Conservation (phyloP, 2,797 vertebrate species). For the Rhinatrema bivittatum region DNA sequence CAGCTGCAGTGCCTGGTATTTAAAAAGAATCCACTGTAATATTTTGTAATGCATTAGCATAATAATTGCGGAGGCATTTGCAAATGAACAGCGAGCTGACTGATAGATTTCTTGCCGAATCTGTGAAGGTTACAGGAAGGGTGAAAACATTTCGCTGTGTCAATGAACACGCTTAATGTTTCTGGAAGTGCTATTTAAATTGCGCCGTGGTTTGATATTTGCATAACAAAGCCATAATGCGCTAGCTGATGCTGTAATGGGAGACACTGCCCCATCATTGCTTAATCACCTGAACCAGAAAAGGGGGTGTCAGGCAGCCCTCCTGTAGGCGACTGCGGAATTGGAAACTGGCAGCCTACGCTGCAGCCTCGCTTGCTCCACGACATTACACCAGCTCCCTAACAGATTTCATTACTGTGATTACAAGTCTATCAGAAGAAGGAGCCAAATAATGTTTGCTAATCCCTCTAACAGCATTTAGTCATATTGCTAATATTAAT, state of each 20-base stretch:
- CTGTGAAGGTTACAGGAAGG: conserved; percentile 68
- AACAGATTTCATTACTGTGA: no score
- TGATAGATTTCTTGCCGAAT: conserved; percentile 73
- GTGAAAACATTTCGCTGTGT: conserved; percentile 74
- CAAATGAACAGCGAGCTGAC: conserved; percentile 77
- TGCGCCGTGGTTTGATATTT: conserved; percentile 49
- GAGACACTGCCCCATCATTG: conserved; percentile 25
- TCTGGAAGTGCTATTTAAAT: conserved; percentile 66
- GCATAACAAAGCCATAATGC: conserved; percentile 63
- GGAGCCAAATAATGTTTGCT: no score
- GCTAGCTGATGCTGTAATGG: conserved; percentile 37
- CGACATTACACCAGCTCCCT: no score
- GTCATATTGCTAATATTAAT: no score
- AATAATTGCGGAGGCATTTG: conserved; percentile 76
- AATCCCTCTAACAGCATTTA: no score
- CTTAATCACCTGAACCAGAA: conserved; percentile 33
- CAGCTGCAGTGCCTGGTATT: conserved; percentile 61
- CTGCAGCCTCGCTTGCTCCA: no score
- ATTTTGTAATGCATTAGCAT: conserved; percentile 76
- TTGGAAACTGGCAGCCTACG: no score
- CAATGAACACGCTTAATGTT: conserved; percentile 76
- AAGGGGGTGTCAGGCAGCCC: neutral
- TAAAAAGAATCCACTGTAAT: conserved; percentile 70
- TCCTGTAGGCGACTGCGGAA: neutral
- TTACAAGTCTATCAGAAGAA: no score